Percentiles rank a stretch among this genome's conserved stretches.
Evolutionary conservation across 2,888 invertebrate species (phyloP).

Genomic region (Pollenia angustigena): DNA sequence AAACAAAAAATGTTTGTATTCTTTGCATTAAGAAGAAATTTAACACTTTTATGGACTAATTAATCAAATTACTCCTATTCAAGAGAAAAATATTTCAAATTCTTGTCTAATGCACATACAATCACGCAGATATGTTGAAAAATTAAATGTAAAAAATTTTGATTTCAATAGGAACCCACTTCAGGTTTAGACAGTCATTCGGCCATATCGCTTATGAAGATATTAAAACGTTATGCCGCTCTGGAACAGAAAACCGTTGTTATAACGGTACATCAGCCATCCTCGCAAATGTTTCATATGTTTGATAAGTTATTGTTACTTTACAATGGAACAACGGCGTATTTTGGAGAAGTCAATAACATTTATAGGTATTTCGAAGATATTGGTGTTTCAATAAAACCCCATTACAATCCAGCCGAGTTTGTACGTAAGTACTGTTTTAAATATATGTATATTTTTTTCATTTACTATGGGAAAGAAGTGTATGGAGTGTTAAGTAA

Average conservation of each 20-base stretch:
- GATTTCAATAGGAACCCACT: conserved; percentile 88
- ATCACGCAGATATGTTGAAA: no score
- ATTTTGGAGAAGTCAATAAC: conserved; percentile 89
- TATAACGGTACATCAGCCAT: conserved; percentile 92
- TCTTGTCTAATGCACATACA: no score
- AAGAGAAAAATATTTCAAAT: no score
- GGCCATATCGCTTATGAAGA: conserved; percentile 89
- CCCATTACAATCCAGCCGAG: conserved; percentile 94
- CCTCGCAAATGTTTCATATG: conserved; percentile 93
- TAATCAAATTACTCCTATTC: no score
- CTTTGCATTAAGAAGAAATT: no score
- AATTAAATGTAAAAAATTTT: background rate
- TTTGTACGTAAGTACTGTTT: conserved; percentile 88
- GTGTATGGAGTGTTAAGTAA: no score
- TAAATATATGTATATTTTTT: background rate
- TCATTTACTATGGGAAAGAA: no score
- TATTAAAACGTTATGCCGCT: conserved; percentile 89
- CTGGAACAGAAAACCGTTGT: conserved; percentile 91
- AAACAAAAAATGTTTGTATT: no score
- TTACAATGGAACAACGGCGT: conserved; percentile 90
- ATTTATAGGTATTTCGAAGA: conserved; percentile 90
- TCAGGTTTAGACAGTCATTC: conserved; percentile 93
- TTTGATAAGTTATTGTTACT: conserved; percentile 90
- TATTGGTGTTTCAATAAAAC: conserved; percentile 89
- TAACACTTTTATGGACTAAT: no score